phyloP scores from a whole-genome alignment of 23 tunicate genomes.

The Ciona savignyi region DNA sequence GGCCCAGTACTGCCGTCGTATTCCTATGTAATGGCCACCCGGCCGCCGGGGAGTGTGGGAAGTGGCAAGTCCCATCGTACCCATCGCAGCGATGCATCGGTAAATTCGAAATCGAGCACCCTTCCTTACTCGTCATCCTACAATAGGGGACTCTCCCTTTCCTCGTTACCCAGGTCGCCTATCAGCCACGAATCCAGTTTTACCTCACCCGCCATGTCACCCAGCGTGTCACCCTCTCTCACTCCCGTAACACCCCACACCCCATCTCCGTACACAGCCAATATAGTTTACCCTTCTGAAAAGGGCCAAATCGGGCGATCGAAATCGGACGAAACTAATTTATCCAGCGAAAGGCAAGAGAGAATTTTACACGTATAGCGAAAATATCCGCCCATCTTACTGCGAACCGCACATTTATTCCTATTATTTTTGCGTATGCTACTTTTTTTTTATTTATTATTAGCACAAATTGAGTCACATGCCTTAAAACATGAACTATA shows the following conservation, averaged over 20 bases:
- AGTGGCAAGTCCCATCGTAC: slow-evolving; percentile 18
- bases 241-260: slow-evolving; percentile 52
- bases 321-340: slow-evolving; percentile 13
- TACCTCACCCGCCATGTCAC: slow-evolving; percentile 86
- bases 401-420: background rate
- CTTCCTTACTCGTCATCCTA: slow-evolving; percentile 8
- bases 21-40: slow-evolving; percentile 33
- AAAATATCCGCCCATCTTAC: background rate
- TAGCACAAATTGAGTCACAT: no score
- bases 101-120: slow-evolving; percentile 2
- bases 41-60: background rate
- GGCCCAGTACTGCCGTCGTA: slow-evolving; percentile 39
- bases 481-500: no score
- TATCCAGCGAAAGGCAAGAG: slow-evolving; percentile 9
- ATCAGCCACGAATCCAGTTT: slow-evolving; percentile 69
- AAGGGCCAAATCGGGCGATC: background rate
- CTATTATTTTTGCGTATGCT: no score
- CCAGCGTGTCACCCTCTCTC: slow-evolving; percentile 67
- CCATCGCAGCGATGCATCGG: slow-evolving; percentile 10
- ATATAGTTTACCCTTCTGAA: background rate
- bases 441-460: no score
- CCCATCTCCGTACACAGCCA: slow-evolving; percentile 14
- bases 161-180: slow-evolving; percentile 44
- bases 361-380: slow-evolving; percentile 47
- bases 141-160: slow-evolving; percentile 19